Conservation (phyloP, 2,797 vertebrate species). For the Phylloscopus collybita region DNA sequence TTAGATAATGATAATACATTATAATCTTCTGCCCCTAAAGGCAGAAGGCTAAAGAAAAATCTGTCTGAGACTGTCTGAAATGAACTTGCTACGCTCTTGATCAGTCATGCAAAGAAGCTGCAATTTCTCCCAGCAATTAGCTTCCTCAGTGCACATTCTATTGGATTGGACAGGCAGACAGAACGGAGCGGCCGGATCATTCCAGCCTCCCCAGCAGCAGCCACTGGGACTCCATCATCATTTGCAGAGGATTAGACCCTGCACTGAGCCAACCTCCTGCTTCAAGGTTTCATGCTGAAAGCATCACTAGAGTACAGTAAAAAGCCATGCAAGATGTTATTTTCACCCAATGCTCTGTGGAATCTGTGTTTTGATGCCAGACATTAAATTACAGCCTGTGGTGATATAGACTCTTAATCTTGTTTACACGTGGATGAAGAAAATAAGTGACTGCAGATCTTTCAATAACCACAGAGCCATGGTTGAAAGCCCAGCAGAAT, state of each 20-base stretch:
- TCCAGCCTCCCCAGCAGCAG: slow-evolving; percentile 60
- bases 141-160: slow-evolving; percentile 80
- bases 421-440: neutral
- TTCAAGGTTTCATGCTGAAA: slow-evolving; percentile 11
- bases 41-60: slow-evolving; percentile 78
- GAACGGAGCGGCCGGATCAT: slow-evolving; percentile 44
- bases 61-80: slow-evolving; percentile 84
- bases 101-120: slow-evolving; percentile 81
- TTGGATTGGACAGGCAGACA: slow-evolving; percentile 81
- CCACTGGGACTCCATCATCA: slow-evolving; percentile 48
- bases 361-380: neutral
- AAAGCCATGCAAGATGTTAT: neutral
- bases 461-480: neutral
- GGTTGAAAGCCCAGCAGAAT: neutral
- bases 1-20: slow-evolving; percentile 74
- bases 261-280: slow-evolving; percentile 60
- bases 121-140: slow-evolving; percentile 84
- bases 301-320: neutral
- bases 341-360: neutral
- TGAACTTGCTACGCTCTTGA: slow-evolving; percentile 81
- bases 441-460: neutral
- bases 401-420: neutral
- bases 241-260: slow-evolving; percentile 60
- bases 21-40: slow-evolving; percentile 79
- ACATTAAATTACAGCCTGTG: neutral